phyloP scores from a whole-genome alignment of 2,113 vertebrate genomes.

The Stigmatopora argus region DNA sequence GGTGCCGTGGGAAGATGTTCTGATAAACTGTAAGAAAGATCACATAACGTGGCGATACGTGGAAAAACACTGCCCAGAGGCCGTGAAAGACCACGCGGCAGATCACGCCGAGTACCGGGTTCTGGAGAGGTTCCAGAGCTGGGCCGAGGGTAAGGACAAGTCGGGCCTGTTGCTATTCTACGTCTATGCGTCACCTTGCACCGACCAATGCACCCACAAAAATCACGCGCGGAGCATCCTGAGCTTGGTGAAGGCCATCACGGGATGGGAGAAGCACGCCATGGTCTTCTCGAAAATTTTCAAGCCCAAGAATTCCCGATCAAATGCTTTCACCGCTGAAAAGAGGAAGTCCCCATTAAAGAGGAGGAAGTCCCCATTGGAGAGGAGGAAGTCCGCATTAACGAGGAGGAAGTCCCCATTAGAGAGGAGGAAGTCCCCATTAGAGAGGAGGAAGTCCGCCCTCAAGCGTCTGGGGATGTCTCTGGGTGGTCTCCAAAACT shows the following conservation, averaged over 20 bases:
- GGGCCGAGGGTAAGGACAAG: rapidly evolving
- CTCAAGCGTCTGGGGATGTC: neutral
- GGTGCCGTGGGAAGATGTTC: neutral
- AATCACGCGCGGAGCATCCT: rapidly evolving
- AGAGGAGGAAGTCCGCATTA: no score
- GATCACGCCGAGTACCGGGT: constrained; percentile 4
- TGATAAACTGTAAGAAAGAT: neutral
- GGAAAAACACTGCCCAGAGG: no score
- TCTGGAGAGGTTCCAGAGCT: neutral
- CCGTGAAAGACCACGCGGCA: no score
- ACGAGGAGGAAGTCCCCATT: no score
- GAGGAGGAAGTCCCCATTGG: no score
- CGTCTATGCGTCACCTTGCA: constrained; percentile 6
- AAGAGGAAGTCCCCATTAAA: no score
- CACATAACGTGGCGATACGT: neutral
- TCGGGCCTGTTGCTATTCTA: constrained; percentile 19
- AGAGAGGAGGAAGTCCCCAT: no score
- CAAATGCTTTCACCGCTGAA: no score
- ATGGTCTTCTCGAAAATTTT: constrained; percentile 8
- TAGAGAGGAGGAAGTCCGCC: neutral
- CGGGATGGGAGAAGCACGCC: neutral
- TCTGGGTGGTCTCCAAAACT: neutral
- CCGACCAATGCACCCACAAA: rapidly evolving
- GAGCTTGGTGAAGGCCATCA: rapidly evolving
- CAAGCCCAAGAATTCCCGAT: neutral